Conservation (phyloP, 1,140 invertebrate genomes). For the Papilio polyxenes region DNA sequence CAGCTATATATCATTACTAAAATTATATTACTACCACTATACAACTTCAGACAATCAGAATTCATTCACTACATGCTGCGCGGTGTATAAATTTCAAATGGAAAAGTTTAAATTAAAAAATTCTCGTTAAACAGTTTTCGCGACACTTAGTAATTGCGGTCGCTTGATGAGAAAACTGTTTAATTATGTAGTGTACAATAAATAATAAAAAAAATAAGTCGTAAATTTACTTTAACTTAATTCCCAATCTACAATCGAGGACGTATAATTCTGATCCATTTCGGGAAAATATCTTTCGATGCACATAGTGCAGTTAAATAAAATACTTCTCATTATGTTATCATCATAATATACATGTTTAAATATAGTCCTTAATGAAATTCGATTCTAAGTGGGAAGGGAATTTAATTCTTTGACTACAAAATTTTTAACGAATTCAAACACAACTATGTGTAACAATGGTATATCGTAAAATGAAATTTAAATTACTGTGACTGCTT, state of each 20-base stretch:
- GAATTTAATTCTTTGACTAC: no score
- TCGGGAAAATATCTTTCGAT: neutral
- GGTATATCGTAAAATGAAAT: neutral
- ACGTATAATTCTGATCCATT: neutral
- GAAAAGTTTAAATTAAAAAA: slow-evolving; percentile 14
- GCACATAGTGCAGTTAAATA: no score
- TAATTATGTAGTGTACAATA: neutral
- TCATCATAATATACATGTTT: no score
- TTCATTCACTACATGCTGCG: neutral
- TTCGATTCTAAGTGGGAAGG: no score
- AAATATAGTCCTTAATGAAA: no score
- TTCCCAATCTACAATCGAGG: neutral
- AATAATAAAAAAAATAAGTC: neutral
- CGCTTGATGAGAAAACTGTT: slow-evolving; percentile 15
- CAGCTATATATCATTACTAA: no score
- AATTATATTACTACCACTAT: no score
- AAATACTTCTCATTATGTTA: no score
- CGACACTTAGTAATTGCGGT: slow-evolving; percentile 6
- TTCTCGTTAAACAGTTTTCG: neutral
- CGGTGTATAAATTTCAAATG: neutral
- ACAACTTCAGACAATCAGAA: neutral
- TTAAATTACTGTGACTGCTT: neutral
- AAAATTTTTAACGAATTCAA: neutral
- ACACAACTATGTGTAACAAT: neutral
- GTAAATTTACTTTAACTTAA: neutral